Conservation (phyloP, 1,140 invertebrate genomes). For the Orchestia grillus region DNA sequence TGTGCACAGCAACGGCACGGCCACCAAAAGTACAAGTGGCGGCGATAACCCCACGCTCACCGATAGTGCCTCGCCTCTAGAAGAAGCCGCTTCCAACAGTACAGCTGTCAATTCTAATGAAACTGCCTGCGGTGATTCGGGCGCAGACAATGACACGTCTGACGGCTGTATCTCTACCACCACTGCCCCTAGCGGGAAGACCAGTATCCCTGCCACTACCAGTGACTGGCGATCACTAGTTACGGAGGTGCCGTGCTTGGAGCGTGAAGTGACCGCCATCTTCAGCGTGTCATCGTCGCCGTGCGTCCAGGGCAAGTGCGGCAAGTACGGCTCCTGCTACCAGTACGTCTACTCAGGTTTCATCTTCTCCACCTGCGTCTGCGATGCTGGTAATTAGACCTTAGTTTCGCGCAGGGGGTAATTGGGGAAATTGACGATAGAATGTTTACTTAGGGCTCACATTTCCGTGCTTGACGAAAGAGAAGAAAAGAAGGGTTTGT, state of each 20-base stretch:
- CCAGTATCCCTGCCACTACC: background rate
- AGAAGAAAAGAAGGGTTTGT: too few relatives aligned
- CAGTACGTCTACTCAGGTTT: slow-evolving; percentile 79
- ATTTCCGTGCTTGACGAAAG: too few relatives aligned
- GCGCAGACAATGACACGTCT: background rate
- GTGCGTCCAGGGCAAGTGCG: slow-evolving; percentile 72
- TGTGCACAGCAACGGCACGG: slow-evolving; percentile 24
- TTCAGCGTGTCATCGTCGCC: slow-evolving; percentile 70
- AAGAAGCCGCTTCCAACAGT: background rate
- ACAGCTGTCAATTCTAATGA: background rate
- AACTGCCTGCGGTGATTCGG: background rate
- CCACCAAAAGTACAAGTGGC: background rate
- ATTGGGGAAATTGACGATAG: too few relatives aligned
- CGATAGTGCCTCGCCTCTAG: background rate
- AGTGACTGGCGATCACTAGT: background rate
- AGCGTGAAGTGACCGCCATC: slow-evolving; percentile 66
- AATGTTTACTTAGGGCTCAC: too few relatives aligned
- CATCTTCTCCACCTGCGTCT: slow-evolving; percentile 73
- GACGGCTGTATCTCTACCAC: background rate
- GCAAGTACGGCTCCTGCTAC: slow-evolving; percentile 76
- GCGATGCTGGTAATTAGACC: slow-evolving; percentile 71
- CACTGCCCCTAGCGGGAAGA: background rate
- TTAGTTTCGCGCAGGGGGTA: background rate
- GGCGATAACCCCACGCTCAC: background rate
- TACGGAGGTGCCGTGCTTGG: slow-evolving; percentile 20